A percentile compares a stretch with the other conserved stretches of the same genome.
Evolutionary conservation across 2,888 invertebrate genomes (phyloP).

Genomic region (Synanthedon formicaeformis): DNA sequence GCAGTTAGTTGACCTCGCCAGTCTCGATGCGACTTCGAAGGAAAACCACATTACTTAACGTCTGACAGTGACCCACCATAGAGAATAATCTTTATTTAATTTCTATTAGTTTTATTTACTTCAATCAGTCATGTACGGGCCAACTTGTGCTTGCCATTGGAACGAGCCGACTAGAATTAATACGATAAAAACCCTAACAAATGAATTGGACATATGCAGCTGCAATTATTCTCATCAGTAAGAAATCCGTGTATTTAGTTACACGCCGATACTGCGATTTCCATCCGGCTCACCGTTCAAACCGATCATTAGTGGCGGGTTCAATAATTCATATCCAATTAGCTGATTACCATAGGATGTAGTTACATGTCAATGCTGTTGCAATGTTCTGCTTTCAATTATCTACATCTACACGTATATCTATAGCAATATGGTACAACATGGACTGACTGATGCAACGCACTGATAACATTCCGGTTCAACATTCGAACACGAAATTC

Average conservation of each 20-base stretch:
- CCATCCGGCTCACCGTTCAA: slow-evolving; percentile 26
- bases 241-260: slow-evolving; percentile 10
- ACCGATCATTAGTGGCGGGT: slow-evolving; percentile 35
- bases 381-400: slow-evolving; percentile 10
- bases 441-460: slow-evolving; percentile 49
- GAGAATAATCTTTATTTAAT: not conserved
- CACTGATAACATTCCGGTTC: slow-evolving; percentile 63
- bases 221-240: not conserved
- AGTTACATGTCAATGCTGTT: slow-evolving; percentile 7
- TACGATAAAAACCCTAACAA: too few relatives aligned
- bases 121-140: not conserved
- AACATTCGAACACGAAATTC: slow-evolving; percentile 60
- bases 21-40: slow-evolving; percentile 24
- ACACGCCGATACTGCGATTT: slow-evolving; percentile 21
- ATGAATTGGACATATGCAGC: too few relatives aligned
- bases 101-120: not conserved
- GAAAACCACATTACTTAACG: slow-evolving; percentile 37
- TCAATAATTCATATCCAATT: slow-evolving; percentile 57
- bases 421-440: slow-evolving; percentile 36
- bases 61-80: slow-evolving; percentile 45
- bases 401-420: not conserved
- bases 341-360: slow-evolving; percentile 45
- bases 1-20: slow-evolving; percentile 49
- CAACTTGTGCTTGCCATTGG: too few relatives aligned
- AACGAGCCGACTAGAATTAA: too few relatives aligned